Conservation (phyloP, 2,113 vertebrate species). For the Labeo catla region DNA sequence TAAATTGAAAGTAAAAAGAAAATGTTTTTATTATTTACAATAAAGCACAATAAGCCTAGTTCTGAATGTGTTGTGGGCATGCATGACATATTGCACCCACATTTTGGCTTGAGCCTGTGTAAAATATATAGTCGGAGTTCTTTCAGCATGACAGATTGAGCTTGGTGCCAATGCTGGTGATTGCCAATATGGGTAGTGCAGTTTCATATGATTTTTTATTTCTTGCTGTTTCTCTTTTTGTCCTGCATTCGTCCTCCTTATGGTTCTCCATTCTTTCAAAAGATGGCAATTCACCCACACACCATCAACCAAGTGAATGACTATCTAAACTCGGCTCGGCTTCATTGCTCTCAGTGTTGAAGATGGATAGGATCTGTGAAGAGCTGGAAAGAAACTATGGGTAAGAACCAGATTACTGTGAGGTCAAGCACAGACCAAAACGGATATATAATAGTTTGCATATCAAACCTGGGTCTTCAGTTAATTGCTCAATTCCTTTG, state of each 20-base stretch:
- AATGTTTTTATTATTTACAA: not conserved
- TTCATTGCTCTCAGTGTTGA: conserved; percentile 4
- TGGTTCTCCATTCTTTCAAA: not conserved
- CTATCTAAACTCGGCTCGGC: conserved; percentile 9
- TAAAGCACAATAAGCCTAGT: not conserved
- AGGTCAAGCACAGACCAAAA: conserved; percentile 12
- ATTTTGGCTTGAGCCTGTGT: not conserved
- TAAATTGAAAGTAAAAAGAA: not conserved
- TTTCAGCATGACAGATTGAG: not conserved
- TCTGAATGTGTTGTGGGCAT: not conserved
- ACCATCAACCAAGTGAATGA: conserved; percentile 11
- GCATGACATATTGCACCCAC: not conserved
- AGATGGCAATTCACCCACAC: conserved; percentile 17
- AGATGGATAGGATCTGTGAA: conserved; percentile 12
- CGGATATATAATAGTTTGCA: not conserved
- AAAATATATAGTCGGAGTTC: not conserved
- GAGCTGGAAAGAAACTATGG: not conserved
- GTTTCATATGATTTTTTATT: not conserved
- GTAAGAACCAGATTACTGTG: not conserved
- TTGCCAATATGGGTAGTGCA: not conserved
- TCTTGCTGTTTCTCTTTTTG: not conserved
- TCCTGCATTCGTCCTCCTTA: not conserved
- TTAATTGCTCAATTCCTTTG: not conserved
- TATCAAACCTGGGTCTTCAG: not conserved
- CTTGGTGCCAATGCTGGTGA: not conserved